Evolutionary conservation across 35 echinoderm and acorn worm genomes (phyloP).

Genomic region (Strongylocentrotus purpuratus): DNA sequence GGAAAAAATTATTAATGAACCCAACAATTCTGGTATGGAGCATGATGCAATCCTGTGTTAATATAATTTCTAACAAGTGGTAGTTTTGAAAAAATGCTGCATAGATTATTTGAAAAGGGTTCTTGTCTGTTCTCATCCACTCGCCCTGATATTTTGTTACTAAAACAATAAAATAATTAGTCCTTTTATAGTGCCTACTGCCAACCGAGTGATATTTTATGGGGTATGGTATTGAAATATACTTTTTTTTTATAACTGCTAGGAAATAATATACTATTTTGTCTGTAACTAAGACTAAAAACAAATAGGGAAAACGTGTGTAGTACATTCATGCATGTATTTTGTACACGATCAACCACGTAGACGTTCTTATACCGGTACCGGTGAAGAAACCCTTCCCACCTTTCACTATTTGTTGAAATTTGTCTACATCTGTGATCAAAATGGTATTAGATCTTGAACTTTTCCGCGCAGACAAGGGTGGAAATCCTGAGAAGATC

Average conservation of each 20-base stretch:
- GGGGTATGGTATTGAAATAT: neutral
- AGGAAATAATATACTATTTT: neutral
- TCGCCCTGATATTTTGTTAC: neutral
- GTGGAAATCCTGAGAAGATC: constrained; percentile 92
- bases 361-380: too few relatives aligned
- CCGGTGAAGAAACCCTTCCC: neutral
- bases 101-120: neutral
- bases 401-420: neutral
- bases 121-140: neutral
- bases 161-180: neutral
- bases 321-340: too few relatives aligned
- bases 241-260: neutral
- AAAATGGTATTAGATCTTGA: constrained; percentile 98
- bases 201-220: neutral
- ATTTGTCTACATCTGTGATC: neutral
- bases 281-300: neutral
- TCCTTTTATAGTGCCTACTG: neutral
- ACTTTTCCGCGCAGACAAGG: constrained; percentile 93
- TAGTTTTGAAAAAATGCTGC: neutral
- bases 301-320: neutral
- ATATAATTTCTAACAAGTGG: neutral
- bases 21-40: neutral
- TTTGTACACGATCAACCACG: too few relatives aligned
- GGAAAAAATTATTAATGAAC: neutral
- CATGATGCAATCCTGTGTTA: neutral